phyloP scores from a whole-genome alignment of 2,888 invertebrate species.

The Acrobeloides nanus region DNA sequence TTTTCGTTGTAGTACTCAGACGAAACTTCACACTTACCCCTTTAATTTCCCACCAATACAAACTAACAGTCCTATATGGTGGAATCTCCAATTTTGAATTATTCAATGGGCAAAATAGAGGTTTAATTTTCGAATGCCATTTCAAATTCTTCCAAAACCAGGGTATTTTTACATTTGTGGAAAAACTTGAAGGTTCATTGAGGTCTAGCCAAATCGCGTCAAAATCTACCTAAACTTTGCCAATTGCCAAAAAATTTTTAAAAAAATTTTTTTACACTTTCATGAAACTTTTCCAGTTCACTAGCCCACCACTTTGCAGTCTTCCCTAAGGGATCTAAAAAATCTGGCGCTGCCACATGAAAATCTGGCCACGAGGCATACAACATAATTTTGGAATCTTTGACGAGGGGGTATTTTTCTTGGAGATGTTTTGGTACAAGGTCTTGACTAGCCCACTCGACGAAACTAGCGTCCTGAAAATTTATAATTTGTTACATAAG shows the following conservation, averaged over 20 bases:
- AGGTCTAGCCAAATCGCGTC: conserved; percentile 85
- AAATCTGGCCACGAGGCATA: conserved; percentile 42
- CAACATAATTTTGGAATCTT: conserved; percentile 39
- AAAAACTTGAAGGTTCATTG: conserved; percentile 80
- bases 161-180: conserved; percentile 43
- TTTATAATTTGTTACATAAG: background rate
- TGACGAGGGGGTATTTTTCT: conserved; percentile 40
- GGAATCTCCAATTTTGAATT: too few relatives aligned
- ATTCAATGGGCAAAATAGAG: conserved; percentile 40
- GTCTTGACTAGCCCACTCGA: conserved; percentile 38
- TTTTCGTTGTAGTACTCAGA: too few relatives aligned
- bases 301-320: conserved; percentile 46
- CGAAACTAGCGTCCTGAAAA: conserved; percentile 36
- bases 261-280: too few relatives aligned
- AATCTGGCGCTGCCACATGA: conserved; percentile 50
- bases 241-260: too few relatives aligned
- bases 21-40: too few relatives aligned
- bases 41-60: too few relatives aligned
- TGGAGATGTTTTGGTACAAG: conserved; percentile 36
- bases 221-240: conserved; percentile 61
- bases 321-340: conserved; percentile 35
- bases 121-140: conserved; percentile 34
- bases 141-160: too few relatives aligned
- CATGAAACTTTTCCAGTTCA: conserved; percentile 37
- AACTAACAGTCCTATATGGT: too few relatives aligned